Conservation (phyloP, 2,113 vertebrate species). For the Nyctereutes procyonoides region DNA sequence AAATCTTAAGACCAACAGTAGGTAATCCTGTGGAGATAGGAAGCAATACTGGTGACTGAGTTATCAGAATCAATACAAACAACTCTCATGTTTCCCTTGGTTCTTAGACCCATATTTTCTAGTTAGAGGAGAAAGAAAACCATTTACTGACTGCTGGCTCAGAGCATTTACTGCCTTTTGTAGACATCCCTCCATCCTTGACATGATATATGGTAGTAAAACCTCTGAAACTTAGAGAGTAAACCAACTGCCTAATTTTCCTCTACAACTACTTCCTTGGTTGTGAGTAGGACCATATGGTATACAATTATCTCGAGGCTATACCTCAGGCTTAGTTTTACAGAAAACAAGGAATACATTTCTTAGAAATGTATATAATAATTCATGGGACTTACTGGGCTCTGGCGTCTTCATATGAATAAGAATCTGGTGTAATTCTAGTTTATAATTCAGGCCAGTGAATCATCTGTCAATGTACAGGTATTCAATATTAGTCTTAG, state of each 20-base stretch:
- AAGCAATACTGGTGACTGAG: background rate
- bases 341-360: background rate
- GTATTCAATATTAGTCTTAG: slow-evolving; percentile 17
- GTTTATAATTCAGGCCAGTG: background rate
- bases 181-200: background rate
- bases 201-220: background rate
- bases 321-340: background rate
- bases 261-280: background rate
- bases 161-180: background rate
- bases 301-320: background rate
- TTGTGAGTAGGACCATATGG: background rate
- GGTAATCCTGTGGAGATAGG: background rate
- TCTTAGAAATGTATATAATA: background rate
- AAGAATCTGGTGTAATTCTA: background rate
- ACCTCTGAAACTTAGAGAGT: background rate
- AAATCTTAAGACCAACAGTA: background rate
- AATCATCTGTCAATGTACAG: slow-evolving; percentile 7
- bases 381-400: background rate
- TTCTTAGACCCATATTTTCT: background rate
- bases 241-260: background rate
- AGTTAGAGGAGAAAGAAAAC: background rate
- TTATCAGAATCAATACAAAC: background rate
- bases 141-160: background rate
- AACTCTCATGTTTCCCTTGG: background rate
- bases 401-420: background rate